Conservation (phyloP, 2,888 invertebrate genomes). For the Ochlodes sylvanus region DNA sequence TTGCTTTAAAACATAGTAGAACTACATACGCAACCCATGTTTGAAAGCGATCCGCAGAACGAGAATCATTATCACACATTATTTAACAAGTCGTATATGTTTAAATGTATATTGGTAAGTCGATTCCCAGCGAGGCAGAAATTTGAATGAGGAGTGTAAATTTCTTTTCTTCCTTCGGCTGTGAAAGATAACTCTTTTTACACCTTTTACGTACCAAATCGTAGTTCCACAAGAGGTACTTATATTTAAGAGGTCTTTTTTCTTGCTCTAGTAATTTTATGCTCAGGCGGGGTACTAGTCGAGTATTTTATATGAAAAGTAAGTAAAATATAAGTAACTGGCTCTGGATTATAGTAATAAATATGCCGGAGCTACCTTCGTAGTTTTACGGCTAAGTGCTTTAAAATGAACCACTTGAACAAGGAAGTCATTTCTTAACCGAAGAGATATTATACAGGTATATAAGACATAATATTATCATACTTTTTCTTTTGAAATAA, state of each 20-base stretch:
- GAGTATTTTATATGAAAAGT: background rate
- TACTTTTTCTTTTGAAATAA: background rate
- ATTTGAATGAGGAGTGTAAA: no score
- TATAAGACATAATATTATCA: background rate
- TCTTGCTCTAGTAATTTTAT: background rate
- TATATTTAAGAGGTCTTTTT: no score
- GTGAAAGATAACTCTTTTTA: no score
- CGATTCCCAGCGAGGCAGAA: no score
- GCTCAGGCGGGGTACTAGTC: background rate
- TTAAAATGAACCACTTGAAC: background rate
- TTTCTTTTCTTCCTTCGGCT: no score
- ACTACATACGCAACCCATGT: background rate
- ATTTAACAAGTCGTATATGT: no score
- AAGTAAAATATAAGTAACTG: slow-evolving; percentile 1
- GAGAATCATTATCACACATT: no score
- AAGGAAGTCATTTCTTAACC: background rate
- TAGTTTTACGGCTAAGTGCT: background rate
- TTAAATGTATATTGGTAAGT: no score
- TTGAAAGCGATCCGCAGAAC: background rate
- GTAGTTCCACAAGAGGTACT: background rate
- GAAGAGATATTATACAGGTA: background rate
- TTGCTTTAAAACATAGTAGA: background rate
- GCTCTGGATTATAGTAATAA: background rate
- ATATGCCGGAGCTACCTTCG: slow-evolving; percentile 1
- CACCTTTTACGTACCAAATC: no score